phyloP scores from a whole-genome alignment of 2,888 invertebrate genomes.

The Lycia hirtaria region DNA sequence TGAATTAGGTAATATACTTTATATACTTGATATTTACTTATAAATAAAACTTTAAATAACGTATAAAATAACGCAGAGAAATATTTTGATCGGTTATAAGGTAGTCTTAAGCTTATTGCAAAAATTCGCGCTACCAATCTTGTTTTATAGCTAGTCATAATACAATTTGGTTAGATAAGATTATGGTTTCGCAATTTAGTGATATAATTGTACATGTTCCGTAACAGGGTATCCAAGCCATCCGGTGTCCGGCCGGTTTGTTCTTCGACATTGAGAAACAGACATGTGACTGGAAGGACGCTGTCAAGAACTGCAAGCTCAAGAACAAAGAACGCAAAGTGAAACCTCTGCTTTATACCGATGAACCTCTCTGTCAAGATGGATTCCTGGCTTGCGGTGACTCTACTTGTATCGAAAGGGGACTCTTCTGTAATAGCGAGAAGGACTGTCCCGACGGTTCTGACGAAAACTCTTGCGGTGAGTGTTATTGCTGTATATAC shows the following conservation, averaged over 20 bases:
- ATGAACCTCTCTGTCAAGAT: slow-evolving; percentile 95
- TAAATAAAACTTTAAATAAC: too few relatives aligned
- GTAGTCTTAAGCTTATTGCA: background rate
- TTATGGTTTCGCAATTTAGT: slow-evolving; percentile 28
- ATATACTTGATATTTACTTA: background rate
- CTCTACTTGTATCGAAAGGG: slow-evolving; percentile 93
- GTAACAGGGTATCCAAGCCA: slow-evolving; percentile 94
- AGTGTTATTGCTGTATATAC: slow-evolving; percentile 64
- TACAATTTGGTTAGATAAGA: slow-evolving; percentile 8
- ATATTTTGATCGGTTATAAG: background rate
- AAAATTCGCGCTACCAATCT: slow-evolving; percentile 17
- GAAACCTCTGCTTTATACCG: slow-evolving; percentile 94
- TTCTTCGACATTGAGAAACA: slow-evolving; percentile 98
- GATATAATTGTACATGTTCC: slow-evolving; percentile 35
- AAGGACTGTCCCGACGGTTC: slow-evolving; percentile 95
- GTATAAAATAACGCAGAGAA: too few relatives aligned
- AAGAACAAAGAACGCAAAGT: slow-evolving; percentile 95
- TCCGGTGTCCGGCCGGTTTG: slow-evolving; percentile 96
- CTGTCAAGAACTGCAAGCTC: slow-evolving; percentile 96
- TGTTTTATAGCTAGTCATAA: slow-evolving; percentile 7
- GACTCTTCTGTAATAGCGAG: slow-evolving; percentile 96
- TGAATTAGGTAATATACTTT: background rate
- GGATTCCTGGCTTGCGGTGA: slow-evolving; percentile 95
- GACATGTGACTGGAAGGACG: slow-evolving; percentile 97
- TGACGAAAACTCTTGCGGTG: slow-evolving; percentile 96